Percentiles rank a stretch among this genome's conserved stretches.
phyloP scores from a whole-genome alignment of 2,888 invertebrate genomes.

The Aspidiotus rigidus region DNA sequence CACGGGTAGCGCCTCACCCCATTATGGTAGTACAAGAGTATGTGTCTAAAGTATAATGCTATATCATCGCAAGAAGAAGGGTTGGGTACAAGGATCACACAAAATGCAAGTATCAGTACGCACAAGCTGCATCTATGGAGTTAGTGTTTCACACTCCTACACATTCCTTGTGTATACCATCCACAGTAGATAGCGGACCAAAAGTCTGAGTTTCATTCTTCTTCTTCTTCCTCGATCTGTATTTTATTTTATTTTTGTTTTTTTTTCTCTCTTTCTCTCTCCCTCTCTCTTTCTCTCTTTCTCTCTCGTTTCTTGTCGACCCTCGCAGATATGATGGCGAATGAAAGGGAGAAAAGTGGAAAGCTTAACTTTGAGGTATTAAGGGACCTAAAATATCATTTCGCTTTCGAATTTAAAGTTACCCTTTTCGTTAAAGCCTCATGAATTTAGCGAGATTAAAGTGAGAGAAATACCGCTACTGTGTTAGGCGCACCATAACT shows the following conservation, averaged over 20 bases:
- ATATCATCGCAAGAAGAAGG: not conserved
- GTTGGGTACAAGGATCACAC: not conserved
- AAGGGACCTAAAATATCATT: conserved; percentile 27
- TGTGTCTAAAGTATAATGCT: not conserved
- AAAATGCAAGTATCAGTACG: too few species aligned
- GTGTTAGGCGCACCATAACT: not conserved
- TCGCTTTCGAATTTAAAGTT: conserved; percentile 13
- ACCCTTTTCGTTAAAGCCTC: conserved; percentile 28
- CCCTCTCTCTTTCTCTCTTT: not conserved
- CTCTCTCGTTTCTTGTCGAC: not conserved
- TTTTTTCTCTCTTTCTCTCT: not conserved
- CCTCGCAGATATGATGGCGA: not conserved
- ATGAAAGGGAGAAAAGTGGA: conserved; percentile 5
- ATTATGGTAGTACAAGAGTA: too few species aligned
- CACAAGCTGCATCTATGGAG: too few species aligned
- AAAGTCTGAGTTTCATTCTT: too few species aligned
- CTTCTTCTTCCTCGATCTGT: too few species aligned
- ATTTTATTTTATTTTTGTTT: too few species aligned
- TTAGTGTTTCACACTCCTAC: too few species aligned
- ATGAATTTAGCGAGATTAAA: conserved; percentile 31
- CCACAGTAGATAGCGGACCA: too few species aligned
- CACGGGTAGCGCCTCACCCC: not conserved
- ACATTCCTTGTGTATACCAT: too few species aligned
- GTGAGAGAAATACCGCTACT: conserved; percentile 8
- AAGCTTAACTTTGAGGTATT: conserved; percentile 24